Evolutionary conservation across 2,888 invertebrate species (phyloP), one percentile per base, ranked within the genome.

Genomic region (Trachelus troglodyta): DNA sequence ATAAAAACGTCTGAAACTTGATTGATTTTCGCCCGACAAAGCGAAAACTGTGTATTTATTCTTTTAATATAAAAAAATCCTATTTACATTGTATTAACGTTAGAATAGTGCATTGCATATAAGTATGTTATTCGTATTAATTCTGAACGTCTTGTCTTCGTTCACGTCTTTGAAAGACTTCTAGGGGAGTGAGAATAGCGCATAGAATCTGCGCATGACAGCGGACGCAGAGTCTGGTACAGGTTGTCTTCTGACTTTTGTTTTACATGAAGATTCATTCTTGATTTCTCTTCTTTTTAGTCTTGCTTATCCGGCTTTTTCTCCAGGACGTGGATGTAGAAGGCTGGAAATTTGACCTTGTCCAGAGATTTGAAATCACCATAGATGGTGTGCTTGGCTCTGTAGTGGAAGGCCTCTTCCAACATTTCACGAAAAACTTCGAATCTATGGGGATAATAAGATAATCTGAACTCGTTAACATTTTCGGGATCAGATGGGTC

Each of bases 241-340:
- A 23, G 40, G 56, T 0, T 56, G 56, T 23, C 15, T 23, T 56
- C 23, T 23, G 9, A 56, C 2, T 56, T 56, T 9, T 40, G 40
- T 23, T 56, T 56, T 56, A 2, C 9, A 9, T 56, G 9, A 23
- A 56, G 56, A 56, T 23, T 56, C 56, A 23, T 23, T 56, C 23
- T 56, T 23, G 15, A 56, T 9, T 23, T 56, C 9, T 23, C 0
- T 23, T 56, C 2, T 23, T 56, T 56, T 56, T 56, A 56, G 23
- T 56, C 23, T 23, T 56, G 23, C 2, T 23, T 23, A 56, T 56
- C 85, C 12, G 73, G 77, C 11, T 71, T 89, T 85, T 92, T 97
- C 96, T 96, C 94, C 85, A 97, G 93, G 34, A 97, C 94, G 89
- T 98, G 98, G 80, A 98, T 97, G 86, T 96, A 97, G 92, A 97